A percentile compares a stretch with the other conserved stretches of the same genome.
Conservation (phyloP, 2,113 vertebrate genomes). For the Periophthalmus modestus region DNA sequence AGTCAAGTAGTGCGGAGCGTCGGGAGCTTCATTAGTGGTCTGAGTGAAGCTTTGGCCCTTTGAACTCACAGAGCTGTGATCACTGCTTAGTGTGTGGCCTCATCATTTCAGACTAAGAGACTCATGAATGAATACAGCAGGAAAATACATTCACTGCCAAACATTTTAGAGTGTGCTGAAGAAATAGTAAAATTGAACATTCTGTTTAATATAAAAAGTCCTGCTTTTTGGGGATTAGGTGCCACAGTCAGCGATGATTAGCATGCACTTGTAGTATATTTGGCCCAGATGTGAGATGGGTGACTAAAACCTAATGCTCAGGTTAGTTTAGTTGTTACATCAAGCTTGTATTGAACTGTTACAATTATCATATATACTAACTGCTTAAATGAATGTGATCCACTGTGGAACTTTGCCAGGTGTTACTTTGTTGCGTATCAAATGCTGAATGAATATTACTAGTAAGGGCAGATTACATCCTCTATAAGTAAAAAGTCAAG, state of each 20-base stretch:
- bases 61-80: slow-evolving; percentile 77
- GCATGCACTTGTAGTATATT: background rate
- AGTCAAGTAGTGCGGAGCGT: slow-evolving; percentile 64
- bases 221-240: background rate
- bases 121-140: slow-evolving; percentile 67
- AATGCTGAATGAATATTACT: background rate
- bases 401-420: background rate
- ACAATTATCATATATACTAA: background rate
- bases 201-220: background rate
- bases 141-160: slow-evolving; percentile 24
- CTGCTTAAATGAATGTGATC: background rate
- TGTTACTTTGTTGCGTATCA: background rate
- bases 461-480: background rate
- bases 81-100: slow-evolving; percentile 72
- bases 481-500: background rate
- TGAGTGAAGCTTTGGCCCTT: slow-evolving; percentile 66
- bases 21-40: slow-evolving; percentile 74
- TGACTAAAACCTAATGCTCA: background rate
- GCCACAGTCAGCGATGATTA: background rate
- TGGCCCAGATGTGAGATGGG: background rate
- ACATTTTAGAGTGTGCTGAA: background rate
- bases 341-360: background rate
- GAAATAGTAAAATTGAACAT: background rate
- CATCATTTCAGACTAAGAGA: slow-evolving; percentile 74
- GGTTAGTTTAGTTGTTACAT: background rate